Evolutionary conservation across 1,140 invertebrate species (phyloP), one percentile per base, ranked within the genome.

Genomic region (Sinonovacula constricta): DNA sequence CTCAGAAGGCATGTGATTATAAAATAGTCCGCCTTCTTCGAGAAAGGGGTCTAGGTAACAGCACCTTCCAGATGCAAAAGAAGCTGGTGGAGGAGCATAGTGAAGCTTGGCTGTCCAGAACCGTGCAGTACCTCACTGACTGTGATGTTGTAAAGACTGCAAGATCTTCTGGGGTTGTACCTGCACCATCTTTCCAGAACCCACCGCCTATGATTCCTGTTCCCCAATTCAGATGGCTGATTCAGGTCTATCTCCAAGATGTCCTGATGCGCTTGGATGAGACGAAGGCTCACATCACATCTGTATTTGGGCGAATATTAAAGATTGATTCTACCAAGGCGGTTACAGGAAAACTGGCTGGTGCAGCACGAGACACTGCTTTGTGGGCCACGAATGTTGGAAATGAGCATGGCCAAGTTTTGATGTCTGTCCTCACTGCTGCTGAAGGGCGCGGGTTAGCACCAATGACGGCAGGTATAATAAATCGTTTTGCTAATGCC

Each of bases 251-350:
- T 59, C 15, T 22, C 26, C 31, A 31, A 15, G 82, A 85, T 76
- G 75, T 79, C 10, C n/a, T 70, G 15, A 14, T 36, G 1, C 28
- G 82, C 12, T 39, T 85, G 18, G 62, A 69, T 12, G 60, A 82
- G 4, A 45, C 76, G 3, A 83, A 84, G 76, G 78, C 82, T 3
- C n/a, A 28, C 36, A 80, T 84, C 18, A 85, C 82, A 24, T 85
- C 84, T 2, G 56, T 63, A 18, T 85, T 81, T 74, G 84, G 84
- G n/a, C 3, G 34, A 31, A 63, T 82, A 34, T 33, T 85, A 12
- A 85, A 83, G 67, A 66, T 84, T 34, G 82, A 85, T 68, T 84
- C 82, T 10, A 84, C 82, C 1, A 85, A 82, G 53, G 75, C 70
- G 14, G 57, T 71, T 39, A 12, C 49, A n/a, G 45, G 71, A 34